These are phyloP conservation scores for Axea sp. DNA, from an alignment of 2,888 invertebrate genomes.

Conservation along the genomic window DNA sequence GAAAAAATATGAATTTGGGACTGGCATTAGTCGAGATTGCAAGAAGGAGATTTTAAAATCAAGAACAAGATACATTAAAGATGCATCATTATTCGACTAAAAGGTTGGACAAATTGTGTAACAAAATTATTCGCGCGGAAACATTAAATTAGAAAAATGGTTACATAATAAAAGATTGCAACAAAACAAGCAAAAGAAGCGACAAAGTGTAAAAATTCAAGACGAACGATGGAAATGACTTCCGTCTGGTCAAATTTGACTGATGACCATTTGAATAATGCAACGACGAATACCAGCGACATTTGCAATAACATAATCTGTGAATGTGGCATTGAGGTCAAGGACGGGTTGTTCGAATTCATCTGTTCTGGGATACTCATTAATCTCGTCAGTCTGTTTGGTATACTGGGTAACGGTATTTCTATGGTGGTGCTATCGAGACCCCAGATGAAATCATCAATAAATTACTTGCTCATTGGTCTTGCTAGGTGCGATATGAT, in stretches of 20 bases:
- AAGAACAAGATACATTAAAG: too few species aligned
- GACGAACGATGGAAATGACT: slow-evolving; percentile 66
- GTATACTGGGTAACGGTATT: slow-evolving; percentile 93
- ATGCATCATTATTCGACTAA: too few species aligned
- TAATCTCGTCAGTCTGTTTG: slow-evolving; percentile 89
- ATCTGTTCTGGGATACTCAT: slow-evolving; percentile 90
- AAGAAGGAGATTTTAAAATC: too few species aligned
- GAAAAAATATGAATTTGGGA: slow-evolving; percentile 24
- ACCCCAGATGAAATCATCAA: slow-evolving; percentile 97
- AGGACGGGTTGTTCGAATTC: slow-evolving; percentile 85
- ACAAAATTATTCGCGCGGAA: not conserved
- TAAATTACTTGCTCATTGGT: slow-evolving; percentile 95
- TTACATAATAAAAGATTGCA: slow-evolving; percentile 33
- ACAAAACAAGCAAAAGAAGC: slow-evolving; percentile 27
- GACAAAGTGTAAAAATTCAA: slow-evolving; percentile 4
- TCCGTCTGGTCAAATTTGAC: slow-evolving; percentile 54
- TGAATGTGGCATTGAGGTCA: slow-evolving; percentile 67
- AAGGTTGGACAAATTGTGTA: too few species aligned
- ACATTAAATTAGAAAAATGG: slow-evolving; percentile 27
- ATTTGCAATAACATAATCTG: slow-evolving; percentile 32
- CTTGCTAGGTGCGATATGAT: slow-evolving; percentile 96
- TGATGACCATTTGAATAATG: slow-evolving; percentile 47
- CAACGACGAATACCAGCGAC: slow-evolving; percentile 50
- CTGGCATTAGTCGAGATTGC: slow-evolving; percentile 5
- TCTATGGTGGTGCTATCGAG: slow-evolving; percentile 94